Evolutionary conservation across 2,888 invertebrate species (phyloP).

Genomic region (Trachelus iudaicus): DNA sequence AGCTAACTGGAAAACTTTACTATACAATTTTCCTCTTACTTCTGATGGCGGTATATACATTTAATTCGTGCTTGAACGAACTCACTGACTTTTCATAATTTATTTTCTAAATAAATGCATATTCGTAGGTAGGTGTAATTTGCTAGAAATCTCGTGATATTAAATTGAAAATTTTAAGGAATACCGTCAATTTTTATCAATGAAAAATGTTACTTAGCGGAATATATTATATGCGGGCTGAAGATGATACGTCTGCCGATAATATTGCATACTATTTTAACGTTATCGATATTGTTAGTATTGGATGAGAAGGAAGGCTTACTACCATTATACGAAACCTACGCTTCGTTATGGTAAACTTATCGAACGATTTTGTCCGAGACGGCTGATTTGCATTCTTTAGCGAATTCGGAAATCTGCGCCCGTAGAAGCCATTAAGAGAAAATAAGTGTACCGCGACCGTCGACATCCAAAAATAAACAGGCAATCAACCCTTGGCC

Average conservation of each 20-base stretch:
- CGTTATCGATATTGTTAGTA: not conserved
- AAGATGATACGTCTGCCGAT: not conserved
- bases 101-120: not conserved
- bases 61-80: not conserved
- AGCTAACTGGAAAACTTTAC: not conserved
- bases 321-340: slow-evolving; percentile 19
- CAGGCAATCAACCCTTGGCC: slow-evolving; percentile 24
- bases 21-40: not conserved
- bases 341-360: slow-evolving; percentile 22
- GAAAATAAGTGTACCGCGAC: slow-evolving; percentile 13
- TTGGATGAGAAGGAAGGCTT: slow-evolving; percentile 1
- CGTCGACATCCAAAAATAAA: slow-evolving; percentile 25
- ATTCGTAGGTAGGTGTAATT: not conserved
- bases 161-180: not conserved
- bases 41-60: not conserved
- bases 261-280: not conserved
- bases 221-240: not conserved
- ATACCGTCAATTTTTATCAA: not conserved
- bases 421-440: slow-evolving; percentile 17
- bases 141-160: not conserved
- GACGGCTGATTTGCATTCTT: slow-evolving; percentile 30
- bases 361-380: slow-evolving; percentile 35
- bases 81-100: not conserved
- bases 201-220: not conserved
- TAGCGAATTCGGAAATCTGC: slow-evolving; percentile 27